Percentiles rank a stretch among this genome's conserved stretches.
Conservation (phyloP, 2,888 invertebrate genomes). For the Campoplex capitator region DNA sequence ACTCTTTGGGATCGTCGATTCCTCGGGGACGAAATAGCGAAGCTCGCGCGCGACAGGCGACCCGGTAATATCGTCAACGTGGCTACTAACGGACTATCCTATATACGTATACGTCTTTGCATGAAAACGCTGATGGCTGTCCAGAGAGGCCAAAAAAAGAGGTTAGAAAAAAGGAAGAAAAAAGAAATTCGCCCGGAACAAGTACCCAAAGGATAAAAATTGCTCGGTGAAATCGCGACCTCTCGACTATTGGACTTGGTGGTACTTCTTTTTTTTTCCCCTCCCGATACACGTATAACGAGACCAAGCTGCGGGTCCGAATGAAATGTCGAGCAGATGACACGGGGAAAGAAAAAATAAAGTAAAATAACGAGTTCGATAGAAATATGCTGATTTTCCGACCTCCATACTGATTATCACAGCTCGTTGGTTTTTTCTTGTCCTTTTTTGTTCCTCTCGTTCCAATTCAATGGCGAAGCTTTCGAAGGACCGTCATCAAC, state of each 20-base stretch:
- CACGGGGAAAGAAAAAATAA: neutral
- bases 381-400: slow-evolving; percentile 29
- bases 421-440: slow-evolving; percentile 11
- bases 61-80: slow-evolving; percentile 55
- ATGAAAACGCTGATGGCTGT: slow-evolving; percentile 18
- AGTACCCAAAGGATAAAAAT: slow-evolving; percentile 46
- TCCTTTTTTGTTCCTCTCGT: neutral
- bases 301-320: neutral
- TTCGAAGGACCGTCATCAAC: slow-evolving; percentile 17
- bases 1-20: slow-evolving; percentile 56
- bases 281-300: neutral
- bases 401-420: slow-evolving; percentile 8
- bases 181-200: slow-evolving; percentile 21
- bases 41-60: slow-evolving; percentile 31
- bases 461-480: slow-evolving; percentile 30
- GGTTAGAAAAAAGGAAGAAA: neutral
- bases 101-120: neutral
- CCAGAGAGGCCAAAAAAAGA: slow-evolving; percentile 27
- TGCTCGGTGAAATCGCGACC: slow-evolving; percentile 27
- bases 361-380: slow-evolving; percentile 15
- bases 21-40: slow-evolving; percentile 57
- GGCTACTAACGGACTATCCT: slow-evolving; percentile 49
- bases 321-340: neutral
- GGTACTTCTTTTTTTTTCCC: neutral
- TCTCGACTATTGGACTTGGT: slow-evolving; percentile 28